phyloP scores from a whole-genome alignment of 2,113 vertebrate genomes.

The Oplegnathus fasciatus region DNA sequence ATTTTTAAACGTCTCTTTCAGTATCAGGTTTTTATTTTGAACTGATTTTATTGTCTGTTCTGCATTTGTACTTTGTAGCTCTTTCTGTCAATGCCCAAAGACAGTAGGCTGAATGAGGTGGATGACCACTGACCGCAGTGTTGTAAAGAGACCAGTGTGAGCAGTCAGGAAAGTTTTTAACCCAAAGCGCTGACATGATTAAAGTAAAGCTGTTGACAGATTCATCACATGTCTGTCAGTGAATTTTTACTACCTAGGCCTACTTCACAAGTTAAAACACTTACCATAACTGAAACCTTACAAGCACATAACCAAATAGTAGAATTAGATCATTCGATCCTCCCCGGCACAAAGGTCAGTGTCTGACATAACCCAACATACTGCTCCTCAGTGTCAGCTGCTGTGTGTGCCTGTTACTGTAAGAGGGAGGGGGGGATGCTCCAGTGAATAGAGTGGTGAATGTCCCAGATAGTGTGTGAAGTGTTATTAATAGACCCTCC shows the following conservation, averaged over 20 bases:
- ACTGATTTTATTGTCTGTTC: neutral
- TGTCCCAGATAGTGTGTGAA: slow-evolving; percentile 73
- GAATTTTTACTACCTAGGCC: neutral
- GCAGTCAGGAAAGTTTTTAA: neutral
- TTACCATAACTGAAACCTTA: neutral
- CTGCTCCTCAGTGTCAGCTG: slow-evolving; percentile 62
- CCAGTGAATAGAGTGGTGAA: slow-evolving; percentile 42
- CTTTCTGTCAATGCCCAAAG: neutral
- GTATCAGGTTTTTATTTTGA: neutral
- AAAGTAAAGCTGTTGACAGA: neutral
- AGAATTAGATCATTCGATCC: slow-evolving; percentile 25
- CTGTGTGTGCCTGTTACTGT: slow-evolving; percentile 65
- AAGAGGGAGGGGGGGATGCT: slow-evolving; percentile 35
- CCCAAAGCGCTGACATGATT: neutral
- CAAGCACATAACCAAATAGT: slow-evolving; percentile 22
- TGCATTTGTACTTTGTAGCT: neutral
- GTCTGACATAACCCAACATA: slow-evolving; percentile 63
- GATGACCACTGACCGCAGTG: neutral
- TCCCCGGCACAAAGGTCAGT: slow-evolving; percentile 43
- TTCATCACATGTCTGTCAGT: neutral
- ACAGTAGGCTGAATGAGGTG: neutral
- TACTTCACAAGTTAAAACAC: neutral
- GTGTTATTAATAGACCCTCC: slow-evolving; percentile 82
- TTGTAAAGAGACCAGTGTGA: neutral
- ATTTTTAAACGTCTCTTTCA: neutral